Conservation (phyloP, 2,113 vertebrate species). For the Propithecus coquereli region DNA sequence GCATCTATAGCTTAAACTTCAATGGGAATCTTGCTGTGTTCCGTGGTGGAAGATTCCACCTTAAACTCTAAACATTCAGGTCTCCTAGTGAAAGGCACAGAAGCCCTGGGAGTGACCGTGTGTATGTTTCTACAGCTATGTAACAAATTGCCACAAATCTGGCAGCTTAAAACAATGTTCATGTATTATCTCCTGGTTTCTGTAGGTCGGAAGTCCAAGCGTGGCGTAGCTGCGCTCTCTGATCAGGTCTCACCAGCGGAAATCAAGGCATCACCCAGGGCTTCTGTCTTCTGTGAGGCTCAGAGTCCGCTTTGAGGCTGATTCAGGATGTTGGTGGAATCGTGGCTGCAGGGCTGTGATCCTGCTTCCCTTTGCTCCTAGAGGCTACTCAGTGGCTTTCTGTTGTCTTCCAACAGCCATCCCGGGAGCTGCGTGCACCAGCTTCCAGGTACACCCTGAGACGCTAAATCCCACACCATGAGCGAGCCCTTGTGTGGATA, state of each 20-base stretch:
- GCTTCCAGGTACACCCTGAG: background rate
- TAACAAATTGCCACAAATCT: background rate
- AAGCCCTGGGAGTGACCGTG: background rate
- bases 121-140: background rate
- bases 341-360: background rate
- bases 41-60: background rate
- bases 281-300: background rate
- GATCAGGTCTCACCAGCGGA: background rate
- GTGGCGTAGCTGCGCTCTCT: background rate
- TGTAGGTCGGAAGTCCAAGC: background rate
- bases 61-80: background rate
- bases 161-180: background rate
- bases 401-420: too few relatives aligned
- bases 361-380: background rate
- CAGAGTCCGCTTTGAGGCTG: background rate
- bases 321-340: background rate
- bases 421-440: too few relatives aligned
- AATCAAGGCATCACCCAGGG: background rate
- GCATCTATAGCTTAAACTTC: background rate
- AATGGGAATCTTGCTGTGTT: background rate
- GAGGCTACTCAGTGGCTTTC: background rate
- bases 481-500: accelerated
- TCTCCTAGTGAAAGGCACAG: background rate
- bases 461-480: background rate
- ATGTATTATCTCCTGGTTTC: background rate